A percentile compares a stretch with the other conserved stretches of the same genome.
phyloP scores from a whole-genome alignment of 2,888 invertebrate species.

The Oegoconia quadripuncta region DNA sequence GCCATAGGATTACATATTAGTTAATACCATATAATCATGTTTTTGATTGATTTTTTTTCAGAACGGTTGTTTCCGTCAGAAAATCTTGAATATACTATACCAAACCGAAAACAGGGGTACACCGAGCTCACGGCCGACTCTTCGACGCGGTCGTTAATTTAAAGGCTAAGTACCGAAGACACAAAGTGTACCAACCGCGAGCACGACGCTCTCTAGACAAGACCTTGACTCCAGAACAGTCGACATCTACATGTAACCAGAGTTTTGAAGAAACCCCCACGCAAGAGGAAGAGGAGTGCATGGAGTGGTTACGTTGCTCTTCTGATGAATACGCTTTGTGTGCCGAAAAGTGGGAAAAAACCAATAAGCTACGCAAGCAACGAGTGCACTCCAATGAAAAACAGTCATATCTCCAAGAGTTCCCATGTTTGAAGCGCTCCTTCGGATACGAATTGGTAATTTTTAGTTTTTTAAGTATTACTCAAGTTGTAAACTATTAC shows the following conservation, averaged over 20 bases:
- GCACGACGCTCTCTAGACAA: background rate
- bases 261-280: background rate
- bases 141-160: background rate
- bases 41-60: too few species aligned
- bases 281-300: background rate
- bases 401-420: background rate
- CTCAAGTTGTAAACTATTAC: background rate
- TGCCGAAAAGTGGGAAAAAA: background rate
- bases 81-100: background rate
- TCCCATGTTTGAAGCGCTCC: background rate
- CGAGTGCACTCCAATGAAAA: background rate
- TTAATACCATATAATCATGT: too few species aligned
- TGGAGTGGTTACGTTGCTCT: constrained; percentile 1
- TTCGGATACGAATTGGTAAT: background rate
- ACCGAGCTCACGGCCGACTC: background rate
- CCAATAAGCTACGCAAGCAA: background rate
- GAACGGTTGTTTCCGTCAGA: background rate
- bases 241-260: too few species aligned
- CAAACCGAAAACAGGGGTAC: background rate
- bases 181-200: constrained; percentile 1
- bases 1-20: too few species aligned
- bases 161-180: background rate
- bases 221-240: too few species aligned
- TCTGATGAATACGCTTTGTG: background rate
- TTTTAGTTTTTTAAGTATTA: background rate